phyloP scores from a whole-genome alignment of 2,797 vertebrate species.

The Anableps anableps region DNA sequence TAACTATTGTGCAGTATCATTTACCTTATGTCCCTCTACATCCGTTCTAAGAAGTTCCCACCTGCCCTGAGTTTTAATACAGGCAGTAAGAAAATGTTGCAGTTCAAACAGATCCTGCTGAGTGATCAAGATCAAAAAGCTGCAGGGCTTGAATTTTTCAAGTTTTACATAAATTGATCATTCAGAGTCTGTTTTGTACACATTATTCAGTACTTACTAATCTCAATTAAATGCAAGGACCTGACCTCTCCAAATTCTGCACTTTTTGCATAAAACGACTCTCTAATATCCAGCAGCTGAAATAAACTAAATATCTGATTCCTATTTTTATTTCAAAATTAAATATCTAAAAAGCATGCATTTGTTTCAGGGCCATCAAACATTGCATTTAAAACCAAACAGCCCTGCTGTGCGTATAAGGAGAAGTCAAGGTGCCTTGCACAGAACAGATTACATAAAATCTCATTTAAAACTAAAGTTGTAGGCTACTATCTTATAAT shows the following conservation, averaged over 20 bases:
- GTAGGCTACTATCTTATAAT: conserved; percentile 14
- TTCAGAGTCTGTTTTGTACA: background rate
- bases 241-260: background rate
- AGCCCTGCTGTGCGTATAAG: conserved; percentile 7
- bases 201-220: background rate
- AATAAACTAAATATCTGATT: conserved; percentile 7
- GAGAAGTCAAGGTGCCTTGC: conserved; percentile 16
- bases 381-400: conserved; percentile 13
- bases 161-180: background rate
- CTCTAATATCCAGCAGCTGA: background rate
- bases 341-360: background rate
- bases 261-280: background rate
- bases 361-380: conserved; percentile 1
- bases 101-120: background rate
- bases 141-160: conserved; percentile 4
- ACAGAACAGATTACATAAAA: conserved; percentile 16
- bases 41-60: conserved; percentile 4
- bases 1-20: conserved; percentile 4
- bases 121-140: background rate
- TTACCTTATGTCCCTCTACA: conserved; percentile 1
- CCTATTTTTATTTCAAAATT: background rate
- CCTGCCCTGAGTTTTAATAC: background rate
- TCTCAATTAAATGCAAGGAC: conserved; percentile 14
- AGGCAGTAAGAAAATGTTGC: background rate
- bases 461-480: conserved; percentile 8